phyloP scores from a whole-genome alignment of 2,113 vertebrate genomes.

The Motacilla alba region DNA sequence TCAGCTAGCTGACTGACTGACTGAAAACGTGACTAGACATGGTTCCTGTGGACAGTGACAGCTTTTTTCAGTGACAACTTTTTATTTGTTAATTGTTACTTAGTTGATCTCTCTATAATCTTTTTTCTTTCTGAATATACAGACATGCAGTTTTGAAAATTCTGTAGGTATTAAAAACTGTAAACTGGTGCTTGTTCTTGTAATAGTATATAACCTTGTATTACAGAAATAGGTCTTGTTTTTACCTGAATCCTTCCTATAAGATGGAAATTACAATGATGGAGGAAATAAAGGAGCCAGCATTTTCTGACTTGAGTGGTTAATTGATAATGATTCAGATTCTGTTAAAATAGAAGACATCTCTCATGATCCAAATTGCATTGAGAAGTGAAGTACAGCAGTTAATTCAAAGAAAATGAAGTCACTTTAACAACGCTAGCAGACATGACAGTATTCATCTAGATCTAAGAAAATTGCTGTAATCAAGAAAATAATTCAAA shows the following conservation, averaged over 20 bases:
- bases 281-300: conserved; percentile 12
- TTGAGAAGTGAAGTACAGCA: neutral
- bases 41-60: conserved; percentile 76
- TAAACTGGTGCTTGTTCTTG: conserved; percentile 51
- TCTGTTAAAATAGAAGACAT: neutral
- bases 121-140: conserved; percentile 42
- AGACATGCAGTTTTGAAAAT: conserved; percentile 44
- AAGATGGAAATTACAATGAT: conserved; percentile 29
- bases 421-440: neutral
- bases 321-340: neutral
- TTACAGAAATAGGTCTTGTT: conserved; percentile 58
- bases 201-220: conserved; percentile 52
- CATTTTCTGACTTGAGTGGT: conserved; percentile 33
- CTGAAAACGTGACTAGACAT: conserved; percentile 79
- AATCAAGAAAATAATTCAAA: neutral
- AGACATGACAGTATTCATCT: neutral
- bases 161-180: conserved; percentile 34
- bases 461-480: neutral
- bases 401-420: neutral
- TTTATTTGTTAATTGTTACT: conserved; percentile 12
- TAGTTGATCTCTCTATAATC: conserved; percentile 21
- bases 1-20: conserved; percentile 76
- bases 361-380: neutral
- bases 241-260: conserved; percentile 58
- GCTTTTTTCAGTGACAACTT: conserved; percentile 54